Base-by-base conservation (phyloP, 2,888 invertebrate genomes). In the Automeris io region DNA sequence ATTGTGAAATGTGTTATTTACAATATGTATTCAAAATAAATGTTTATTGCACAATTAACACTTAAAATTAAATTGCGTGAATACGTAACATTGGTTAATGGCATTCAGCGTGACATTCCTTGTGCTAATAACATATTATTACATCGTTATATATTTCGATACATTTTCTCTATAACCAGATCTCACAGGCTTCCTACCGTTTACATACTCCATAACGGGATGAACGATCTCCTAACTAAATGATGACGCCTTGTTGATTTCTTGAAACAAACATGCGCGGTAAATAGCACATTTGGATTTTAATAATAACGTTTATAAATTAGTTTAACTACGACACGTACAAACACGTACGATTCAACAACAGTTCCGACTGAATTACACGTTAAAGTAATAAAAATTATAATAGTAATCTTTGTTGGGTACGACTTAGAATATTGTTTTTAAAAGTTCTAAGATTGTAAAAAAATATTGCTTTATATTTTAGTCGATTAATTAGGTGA, bases 41-140 rank as follows among this genome's bases (percentile, higher is more conserved):
- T 59, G 61, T 73, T 75, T 51, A 85, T 85, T 85, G 85, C 85
- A 85, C 85, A 71, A 72, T 63, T 68, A 77, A 80, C 73, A 80
- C 83, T 85, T 85, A 85, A 69, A 78, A 76, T 69, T 78, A 85
- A 55, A 66, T 70, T 68, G 67, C 64, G 61, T 70, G 63, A 69
- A 59, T 69, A 61, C 56, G 61, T 70, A 71, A 74, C 66, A 67
- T 69, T 64, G 64, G 67, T 66, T 63, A 62, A 65, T 59, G 61
- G 68, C 70, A 63, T 59, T 58, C 54, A 57, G 56, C 53, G 53
- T 57, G 60, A 57, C 52, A 62, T 57, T 60, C 54, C 57, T 54
- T 61, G 60, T 57, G 57, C 60, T 65, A 56, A 42, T 52, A 49
- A 50, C 45, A 44, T 42, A 47, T 47, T 46, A 49, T 26, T 45